A percentile compares a stretch with the other conserved stretches of the same genome.
Evolutionary conservation across 2,888 invertebrate genomes (phyloP).

Genomic region (Rhopalosiphum nymphaeae): DNA sequence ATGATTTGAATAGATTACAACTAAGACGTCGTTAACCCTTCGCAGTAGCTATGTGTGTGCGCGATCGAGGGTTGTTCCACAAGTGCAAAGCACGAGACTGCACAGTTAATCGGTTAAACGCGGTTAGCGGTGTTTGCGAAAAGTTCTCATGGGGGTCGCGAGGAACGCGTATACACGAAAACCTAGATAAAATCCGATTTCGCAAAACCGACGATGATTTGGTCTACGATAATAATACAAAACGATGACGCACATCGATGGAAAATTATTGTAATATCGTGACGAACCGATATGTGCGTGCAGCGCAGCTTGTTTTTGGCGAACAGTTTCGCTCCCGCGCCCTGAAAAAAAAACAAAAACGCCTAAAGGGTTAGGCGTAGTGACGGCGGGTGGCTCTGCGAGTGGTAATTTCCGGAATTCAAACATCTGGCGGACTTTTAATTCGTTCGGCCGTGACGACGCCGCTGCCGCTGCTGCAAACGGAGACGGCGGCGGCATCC

Average conservation of each 20-base stretch:
- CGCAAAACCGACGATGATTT: neutral
- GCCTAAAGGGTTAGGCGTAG: neutral
- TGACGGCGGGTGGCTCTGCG: neutral
- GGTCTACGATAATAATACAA: neutral
- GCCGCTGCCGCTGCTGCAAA: neutral
- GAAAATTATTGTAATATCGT: constrained; percentile 17
- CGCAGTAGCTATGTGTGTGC: neutral
- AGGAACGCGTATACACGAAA: neutral
- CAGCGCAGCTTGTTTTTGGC: neutral
- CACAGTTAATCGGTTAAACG: neutral
- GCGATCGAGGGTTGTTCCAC: neutral
- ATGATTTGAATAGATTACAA: neutral
- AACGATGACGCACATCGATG: constrained; percentile 1
- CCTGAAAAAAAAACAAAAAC: constrained; percentile 38
- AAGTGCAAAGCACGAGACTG: neutral
- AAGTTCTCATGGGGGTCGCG: neutral
- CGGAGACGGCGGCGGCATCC: no score
- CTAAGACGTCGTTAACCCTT: neutral
- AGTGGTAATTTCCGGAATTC: constrained; percentile 54
- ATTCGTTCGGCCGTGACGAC: constrained; percentile 51
- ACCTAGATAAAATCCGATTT: constrained; percentile 13
- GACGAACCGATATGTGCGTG: neutral
- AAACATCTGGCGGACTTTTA: constrained; percentile 60
- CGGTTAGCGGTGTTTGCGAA: neutral
- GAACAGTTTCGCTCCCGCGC: neutral